phyloP scores from a whole-genome alignment of 37 sponge, comb jelly and placozoan species.

The Ephydatia muelleri region DNA sequence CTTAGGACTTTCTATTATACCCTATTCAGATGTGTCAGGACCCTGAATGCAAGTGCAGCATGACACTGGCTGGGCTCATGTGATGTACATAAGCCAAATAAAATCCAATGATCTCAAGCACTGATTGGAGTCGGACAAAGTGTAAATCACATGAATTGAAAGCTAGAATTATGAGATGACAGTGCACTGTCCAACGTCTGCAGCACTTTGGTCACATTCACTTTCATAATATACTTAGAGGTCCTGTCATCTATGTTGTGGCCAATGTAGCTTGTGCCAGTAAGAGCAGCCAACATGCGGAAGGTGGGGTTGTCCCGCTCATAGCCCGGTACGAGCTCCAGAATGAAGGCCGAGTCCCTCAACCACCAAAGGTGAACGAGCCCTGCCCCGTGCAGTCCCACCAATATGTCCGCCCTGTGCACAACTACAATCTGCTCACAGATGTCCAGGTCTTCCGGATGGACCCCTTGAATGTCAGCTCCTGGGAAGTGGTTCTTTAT shows the following conservation, averaged over 20 bases:
- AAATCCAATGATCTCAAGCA: too few species aligned
- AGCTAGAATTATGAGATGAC: not conserved
- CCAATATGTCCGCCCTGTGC: conserved; percentile 50
- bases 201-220: not conserved
- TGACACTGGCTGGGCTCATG: not conserved
- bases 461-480: conserved; percentile 21
- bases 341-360: conserved; percentile 39
- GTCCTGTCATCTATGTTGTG: not conserved
- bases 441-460: conserved; percentile 48
- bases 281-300: conserved; percentile 41
- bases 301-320: conserved; percentile 57
- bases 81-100: too few species aligned
- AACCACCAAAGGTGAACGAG: conserved; percentile 83
- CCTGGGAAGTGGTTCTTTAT: conserved; percentile 28
- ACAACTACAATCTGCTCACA: conserved; percentile 60
- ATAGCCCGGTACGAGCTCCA: conserved; percentile 59
- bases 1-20: not conserved
- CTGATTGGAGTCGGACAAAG: too few species aligned
- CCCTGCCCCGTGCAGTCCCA: conserved; percentile 82
- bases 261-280: conserved; percentile 46
- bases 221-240: not conserved
- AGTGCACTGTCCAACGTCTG: not conserved
- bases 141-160: too few species aligned
- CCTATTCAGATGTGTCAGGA: not conserved
- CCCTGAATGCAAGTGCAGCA: not conserved